Base-by-base conservation (phyloP, 1,140 invertebrate species). In the Pseudoatta argentina region DNA sequence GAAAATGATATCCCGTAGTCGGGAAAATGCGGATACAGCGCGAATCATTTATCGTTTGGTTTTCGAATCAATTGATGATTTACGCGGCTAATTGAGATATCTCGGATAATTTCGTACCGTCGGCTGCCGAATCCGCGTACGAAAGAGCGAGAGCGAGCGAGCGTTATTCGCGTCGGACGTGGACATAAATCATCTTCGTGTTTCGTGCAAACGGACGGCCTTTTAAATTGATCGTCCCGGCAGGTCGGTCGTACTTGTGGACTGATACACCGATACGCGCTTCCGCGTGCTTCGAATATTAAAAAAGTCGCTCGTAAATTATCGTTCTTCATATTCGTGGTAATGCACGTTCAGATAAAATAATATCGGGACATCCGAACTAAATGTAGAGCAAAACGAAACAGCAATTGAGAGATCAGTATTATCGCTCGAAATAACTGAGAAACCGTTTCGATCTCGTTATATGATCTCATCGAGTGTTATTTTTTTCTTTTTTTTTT, bases 211-310 rank as follows among this genome's bases (percentile, higher is more conserved):
- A 92, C 76, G 83, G 64, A 72, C 27, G 86, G 64, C 59, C 89
- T 86, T 89, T 91, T 88, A 93, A 93, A 91, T 93, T 89, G 89
- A 92, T 92, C 89, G 73, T 73, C 86, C 85, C 79, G 39, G 85
- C 30, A 82, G 57, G 69, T 78, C 77, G 82, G 63, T 63, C 69
- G 66, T 72, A 86, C 73, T 78, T 53, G 81, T 71, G 71, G 86
- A 86, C 87, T 87, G 86, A 88, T 90, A 85, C 71, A 83, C 75
- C 83, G 69, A 83, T 61, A 75, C 64, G n/a, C 34, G 34, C 12
- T 18, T n/a, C 39, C 34, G 55, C 55, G 27, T 63, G 69, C 69
- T 30, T 8, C 66, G 48, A 66, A 71, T 85, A 72, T 89, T 72
- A 12, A 75, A 78, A 89, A 63, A 83, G 27, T 7, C 69, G 39